Evolutionary conservation across 2,797 vertebrate genomes (phyloP).

Genomic region (Lepus oiostolus): DNA sequence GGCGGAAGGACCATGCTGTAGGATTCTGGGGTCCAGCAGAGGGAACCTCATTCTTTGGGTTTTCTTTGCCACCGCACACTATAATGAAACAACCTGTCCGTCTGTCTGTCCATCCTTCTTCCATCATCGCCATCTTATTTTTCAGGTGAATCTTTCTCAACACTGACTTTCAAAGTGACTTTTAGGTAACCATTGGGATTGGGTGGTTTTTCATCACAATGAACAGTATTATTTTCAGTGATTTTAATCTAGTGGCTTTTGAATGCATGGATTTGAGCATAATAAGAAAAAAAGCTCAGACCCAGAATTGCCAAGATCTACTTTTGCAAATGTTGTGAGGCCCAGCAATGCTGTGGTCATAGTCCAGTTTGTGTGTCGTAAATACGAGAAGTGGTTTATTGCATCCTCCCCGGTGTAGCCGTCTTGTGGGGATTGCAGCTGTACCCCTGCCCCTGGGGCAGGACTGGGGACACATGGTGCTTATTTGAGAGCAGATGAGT

Average conservation of each 20-base stretch:
- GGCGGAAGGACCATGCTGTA: background rate
- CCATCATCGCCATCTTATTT: background rate
- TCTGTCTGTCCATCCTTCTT: background rate
- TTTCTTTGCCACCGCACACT: background rate
- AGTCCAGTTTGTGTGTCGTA: background rate
- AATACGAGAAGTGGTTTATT: background rate
- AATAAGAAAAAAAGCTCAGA: background rate
- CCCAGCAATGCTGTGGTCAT: background rate
- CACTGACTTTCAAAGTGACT: conserved; percentile 36
- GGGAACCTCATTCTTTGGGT: background rate
- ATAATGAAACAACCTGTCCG: background rate
- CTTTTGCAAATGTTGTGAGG: background rate
- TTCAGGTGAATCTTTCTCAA: background rate
- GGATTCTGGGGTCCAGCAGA: background rate
- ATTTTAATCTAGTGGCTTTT: background rate
- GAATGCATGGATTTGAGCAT: conserved; percentile 14
- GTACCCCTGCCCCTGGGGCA: background rate
- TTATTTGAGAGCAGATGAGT: background rate
- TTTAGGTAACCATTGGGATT: background rate
- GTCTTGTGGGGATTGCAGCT: background rate
- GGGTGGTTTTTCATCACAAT: background rate
- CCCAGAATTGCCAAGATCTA: background rate
- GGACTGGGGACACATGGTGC: background rate
- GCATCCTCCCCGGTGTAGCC: background rate
- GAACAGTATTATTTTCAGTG: background rate